Conservation (phyloP, 2,888 invertebrate genomes). For the Altica lythri region DNA sequence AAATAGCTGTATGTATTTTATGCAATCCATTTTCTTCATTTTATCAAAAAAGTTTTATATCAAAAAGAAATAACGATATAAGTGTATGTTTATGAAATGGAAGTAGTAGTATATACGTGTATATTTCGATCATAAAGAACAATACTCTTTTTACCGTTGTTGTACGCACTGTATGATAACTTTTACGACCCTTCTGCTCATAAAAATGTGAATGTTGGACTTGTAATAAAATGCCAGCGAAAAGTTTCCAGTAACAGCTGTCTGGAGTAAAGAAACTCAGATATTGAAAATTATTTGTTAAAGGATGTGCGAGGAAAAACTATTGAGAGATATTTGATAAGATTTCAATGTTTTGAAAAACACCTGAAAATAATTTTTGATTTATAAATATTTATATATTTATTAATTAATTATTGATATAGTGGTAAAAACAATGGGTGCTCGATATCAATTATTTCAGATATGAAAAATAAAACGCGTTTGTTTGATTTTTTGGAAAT, state of each 20-base stretch:
- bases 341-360: too few relatives aligned
- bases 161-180: constrained; percentile 18
- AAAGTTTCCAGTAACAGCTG: constrained; percentile 22
- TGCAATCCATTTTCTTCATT: neutral
- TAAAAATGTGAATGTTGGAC: constrained; percentile 18
- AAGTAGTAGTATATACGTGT: neutral
- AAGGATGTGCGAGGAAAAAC: neutral
- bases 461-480: too few relatives aligned
- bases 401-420: too few relatives aligned
- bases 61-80: neutral
- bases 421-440: too few relatives aligned
- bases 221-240: constrained; percentile 17
- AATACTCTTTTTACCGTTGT: constrained; percentile 3
- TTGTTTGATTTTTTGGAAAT: too few relatives aligned
- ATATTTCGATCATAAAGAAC: constrained; percentile 2
- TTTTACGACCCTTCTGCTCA: constrained; percentile 18
- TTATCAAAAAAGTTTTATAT: neutral
- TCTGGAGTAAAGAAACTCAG: constrained; percentile 5
- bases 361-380: too few relatives aligned
- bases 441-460: too few relatives aligned
- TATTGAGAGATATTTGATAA: too few relatives aligned
- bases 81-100: constrained; percentile 1
- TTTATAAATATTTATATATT: too few relatives aligned
- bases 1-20: too few relatives aligned
- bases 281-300: constrained; percentile 14